phyloP scores from a whole-genome alignment of 1,140 invertebrate genomes.

The Andrena cerasifolii region DNA sequence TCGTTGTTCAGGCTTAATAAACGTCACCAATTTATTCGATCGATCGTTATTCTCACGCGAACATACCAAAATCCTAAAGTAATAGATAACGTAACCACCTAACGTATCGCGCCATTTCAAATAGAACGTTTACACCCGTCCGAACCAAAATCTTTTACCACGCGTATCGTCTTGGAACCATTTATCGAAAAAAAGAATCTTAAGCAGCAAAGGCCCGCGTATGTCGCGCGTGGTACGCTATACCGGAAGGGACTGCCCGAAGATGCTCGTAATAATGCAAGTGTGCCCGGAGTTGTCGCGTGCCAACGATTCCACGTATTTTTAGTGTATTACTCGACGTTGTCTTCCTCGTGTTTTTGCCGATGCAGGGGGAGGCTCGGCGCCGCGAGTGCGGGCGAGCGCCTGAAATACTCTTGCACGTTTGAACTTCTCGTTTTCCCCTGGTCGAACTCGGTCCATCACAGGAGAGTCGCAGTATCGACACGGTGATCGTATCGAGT shows the following conservation, averaged over 20 bases:
- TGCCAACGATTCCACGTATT: constrained; percentile 63
- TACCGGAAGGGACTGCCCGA: constrained; percentile 6
- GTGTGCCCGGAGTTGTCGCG: background rate
- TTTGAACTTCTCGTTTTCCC: constrained; percentile 56
- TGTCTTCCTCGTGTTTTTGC: constrained; percentile 39
- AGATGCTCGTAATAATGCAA: constrained; percentile 2
- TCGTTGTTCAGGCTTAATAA: background rate
- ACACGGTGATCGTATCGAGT: background rate
- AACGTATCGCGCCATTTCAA: no score
- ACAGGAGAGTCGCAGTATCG: no score
- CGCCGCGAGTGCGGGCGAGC: constrained; percentile 50
- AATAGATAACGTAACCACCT: background rate
- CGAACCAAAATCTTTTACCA: no score
- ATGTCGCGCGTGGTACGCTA: background rate
- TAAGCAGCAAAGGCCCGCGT: no score
- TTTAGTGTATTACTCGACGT: constrained; percentile 52
- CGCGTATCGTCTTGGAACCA: background rate
- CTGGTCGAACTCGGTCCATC: constrained; percentile 25
- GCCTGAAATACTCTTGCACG: constrained; percentile 59
- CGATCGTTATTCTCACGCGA: background rate
- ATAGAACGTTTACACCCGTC: no score
- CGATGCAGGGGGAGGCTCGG: constrained; percentile 14
- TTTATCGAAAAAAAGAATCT: background rate
- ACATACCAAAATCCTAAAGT: background rate
- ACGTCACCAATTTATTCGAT: background rate